Base-by-base conservation (phyloP, 2,797 vertebrate species). In the Neosilurus hyrtlii region DNA sequence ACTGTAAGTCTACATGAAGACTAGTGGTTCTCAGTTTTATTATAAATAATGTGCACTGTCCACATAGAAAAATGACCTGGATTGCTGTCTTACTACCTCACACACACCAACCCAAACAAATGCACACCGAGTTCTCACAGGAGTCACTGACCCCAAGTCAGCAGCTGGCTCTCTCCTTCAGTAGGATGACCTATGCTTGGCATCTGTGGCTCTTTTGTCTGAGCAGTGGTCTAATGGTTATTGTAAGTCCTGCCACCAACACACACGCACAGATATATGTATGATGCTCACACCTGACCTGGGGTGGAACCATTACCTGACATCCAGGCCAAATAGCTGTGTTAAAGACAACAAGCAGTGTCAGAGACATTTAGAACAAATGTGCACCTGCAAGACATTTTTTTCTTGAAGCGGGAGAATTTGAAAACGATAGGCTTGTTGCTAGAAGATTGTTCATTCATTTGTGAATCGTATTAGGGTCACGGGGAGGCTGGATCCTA, bases 141-240 rank as follows among this genome's bases (percentile, higher is more conserved):
- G 82, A 83, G 82, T 86, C 85, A 86, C 81, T 87, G 87, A 88
- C 86, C 87, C 85, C 68, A 83, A 85, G 83, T 84, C 84, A 86
- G 84, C 86, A 83, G 78, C 84, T 87, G 86, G 84, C 79, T 85
- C 83, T 59, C 86, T 81, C 73, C 79, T 86, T 87, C 84, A 87
- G 81, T 68, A 51, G 83, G 79, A 86, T 83, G 86, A 88, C 87
- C 85, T 79, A 66, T 82, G 65, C 81, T 86, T 88, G 86, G 83
- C 81, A 86, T 82, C 84, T 84, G 71, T 75, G 83, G 76, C 75
- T 84, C 72, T 81, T 62, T 84, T 56, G 63, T 86, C 77, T 49
- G 77, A 86, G 72, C 62, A 20, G 77, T 71, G 80, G 62, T 84
- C 72, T 84, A 87, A 86, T 84, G 80, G 74, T 54, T 77, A 83